Base-by-base conservation (phyloP, 2,113 vertebrate species). In the Corythornis madagascariensis region DNA sequence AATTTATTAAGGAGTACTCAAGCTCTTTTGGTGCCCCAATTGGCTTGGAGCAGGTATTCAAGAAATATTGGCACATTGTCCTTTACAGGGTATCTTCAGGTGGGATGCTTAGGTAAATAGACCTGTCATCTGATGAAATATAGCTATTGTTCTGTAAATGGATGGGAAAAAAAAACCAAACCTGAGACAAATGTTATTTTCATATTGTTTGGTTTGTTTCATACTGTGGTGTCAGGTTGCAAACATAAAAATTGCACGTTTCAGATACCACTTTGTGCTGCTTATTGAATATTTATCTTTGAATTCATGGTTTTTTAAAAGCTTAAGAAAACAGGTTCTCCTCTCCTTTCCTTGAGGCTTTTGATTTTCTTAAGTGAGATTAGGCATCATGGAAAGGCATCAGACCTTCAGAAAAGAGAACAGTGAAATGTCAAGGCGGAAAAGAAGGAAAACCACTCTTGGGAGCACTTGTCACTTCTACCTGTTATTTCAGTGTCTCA, bases 381-480 rank as follows among this genome's bases (percentile, higher is more conserved):
- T 61, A 83, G 47, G 70, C 45, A 61, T 53, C 0, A 7, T 80
- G 67, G 66, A 73, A 80, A 91, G 21, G 69, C 72, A 67, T 48
- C 64, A 74, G 83, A 22, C 64, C 47, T 86, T 80, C 76, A 40
- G 35, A 28, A 9, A 29, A 53, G 63, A 50, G 56, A 77, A 52
- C 53, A 61, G 70, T 2, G 20, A 88, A 56, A 67, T 76, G 81
- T 91, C 82, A 77, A 67, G 65, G 71, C 45, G 29, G 52, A 20
- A 52, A 76, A 89, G 70, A 73, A 65, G 60, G 31, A 76, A 90
- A 88, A 63, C 47, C 35, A 40, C 91, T 80, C 75, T 42, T 43
- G 81, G 91, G 94, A 96, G 52, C 35, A 24, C 64, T 87, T 93
- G 84, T 94, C 84, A 71, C 65, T 86, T 72, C 57, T 38, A 2